Evolutionary conservation across 2,113 vertebrate genomes (phyloP).

Genomic region (Gymnarchus niloticus): DNA sequence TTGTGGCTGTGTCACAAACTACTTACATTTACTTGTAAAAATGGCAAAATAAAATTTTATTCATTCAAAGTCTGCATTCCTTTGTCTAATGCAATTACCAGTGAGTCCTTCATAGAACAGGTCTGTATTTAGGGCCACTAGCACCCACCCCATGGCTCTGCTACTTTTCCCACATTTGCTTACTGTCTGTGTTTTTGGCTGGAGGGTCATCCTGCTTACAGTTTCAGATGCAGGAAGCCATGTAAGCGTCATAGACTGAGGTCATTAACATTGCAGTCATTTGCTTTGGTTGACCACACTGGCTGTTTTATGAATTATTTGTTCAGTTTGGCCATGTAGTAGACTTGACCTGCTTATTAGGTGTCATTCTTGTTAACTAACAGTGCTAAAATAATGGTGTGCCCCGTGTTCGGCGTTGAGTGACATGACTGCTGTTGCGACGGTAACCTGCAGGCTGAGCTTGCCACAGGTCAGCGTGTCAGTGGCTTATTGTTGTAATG

Average conservation of each 20-base stretch:
- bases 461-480: conserved; percentile 43
- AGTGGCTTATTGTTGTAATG: conserved; percentile 51
- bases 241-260: neutral
- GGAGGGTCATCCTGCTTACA: no score
- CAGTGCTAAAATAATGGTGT: neutral
- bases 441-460: conserved; percentile 35
- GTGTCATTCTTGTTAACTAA: neutral
- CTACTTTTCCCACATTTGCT: neutral
- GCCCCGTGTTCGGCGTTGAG: neutral
- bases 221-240: no score
- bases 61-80: no score
- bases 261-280: neutral
- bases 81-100: neutral
- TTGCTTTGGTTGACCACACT: neutral
- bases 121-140: neutral
- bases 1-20: neutral
- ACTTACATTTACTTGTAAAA: no score
- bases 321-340: neutral
- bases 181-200: no score
- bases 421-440: conserved; percentile 22
- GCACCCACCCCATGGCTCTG: neutral
- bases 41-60: no score
- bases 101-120: neutral
- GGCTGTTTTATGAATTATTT: neutral
- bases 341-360: neutral